phyloP scores from a whole-genome alignment of 2,888 invertebrate genomes.

The Drosophila heteroneura region DNA sequence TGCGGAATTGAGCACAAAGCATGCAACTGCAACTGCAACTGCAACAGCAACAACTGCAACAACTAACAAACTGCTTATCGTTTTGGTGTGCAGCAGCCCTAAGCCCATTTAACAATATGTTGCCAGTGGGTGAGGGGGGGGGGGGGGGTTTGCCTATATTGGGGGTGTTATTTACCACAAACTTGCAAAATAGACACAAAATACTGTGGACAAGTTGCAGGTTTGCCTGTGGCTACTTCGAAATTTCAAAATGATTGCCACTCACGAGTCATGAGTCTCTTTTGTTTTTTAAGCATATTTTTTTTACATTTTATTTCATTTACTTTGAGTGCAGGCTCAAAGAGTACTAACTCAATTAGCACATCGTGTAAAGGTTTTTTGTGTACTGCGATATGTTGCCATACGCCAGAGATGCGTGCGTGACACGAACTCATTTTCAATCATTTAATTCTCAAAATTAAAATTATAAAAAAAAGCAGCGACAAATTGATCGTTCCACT shows the following conservation, averaged over 20 bases:
- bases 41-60: conserved; percentile 8
- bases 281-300: neutral
- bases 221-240: conserved; percentile 17
- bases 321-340: conserved; percentile 41
- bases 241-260: conserved; percentile 50
- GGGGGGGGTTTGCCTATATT: neutral
- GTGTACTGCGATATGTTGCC: conserved; percentile 21
- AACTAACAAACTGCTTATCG: conserved; percentile 35
- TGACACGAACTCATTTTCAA: conserved; percentile 23
- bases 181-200: conserved; percentile 76
- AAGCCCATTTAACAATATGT: conserved; percentile 46
- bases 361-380: conserved; percentile 59
- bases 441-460: neutral
- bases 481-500: too few relatives aligned
- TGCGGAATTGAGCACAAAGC: conserved; percentile 66
- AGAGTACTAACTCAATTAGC: conserved; percentile 74
- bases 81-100: conserved; percentile 60
- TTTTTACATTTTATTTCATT: conserved; percentile 25
- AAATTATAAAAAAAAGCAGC: neutral
- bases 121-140: neutral
- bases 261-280: conserved; percentile 49
- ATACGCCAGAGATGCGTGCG: conserved; percentile 31
- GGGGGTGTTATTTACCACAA: conserved; percentile 64
- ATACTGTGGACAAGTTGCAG: conserved; percentile 11
- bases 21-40: conserved; percentile 40